Conservation (phyloP, 1,140 invertebrate species). For the Mizuhopecten yessoensis region DNA sequence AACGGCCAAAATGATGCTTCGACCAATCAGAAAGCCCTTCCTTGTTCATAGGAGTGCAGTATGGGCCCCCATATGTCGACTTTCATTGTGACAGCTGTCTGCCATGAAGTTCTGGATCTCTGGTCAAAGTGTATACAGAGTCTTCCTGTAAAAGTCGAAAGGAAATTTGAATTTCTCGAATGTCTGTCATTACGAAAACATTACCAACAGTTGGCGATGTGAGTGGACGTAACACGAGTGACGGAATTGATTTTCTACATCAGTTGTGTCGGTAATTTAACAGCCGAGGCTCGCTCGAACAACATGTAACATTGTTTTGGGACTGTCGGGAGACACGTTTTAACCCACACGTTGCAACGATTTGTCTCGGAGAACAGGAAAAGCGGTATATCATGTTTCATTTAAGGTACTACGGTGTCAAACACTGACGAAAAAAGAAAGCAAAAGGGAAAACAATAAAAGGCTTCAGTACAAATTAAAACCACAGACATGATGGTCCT, state of each 20-base stretch:
- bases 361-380: neutral
- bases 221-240: neutral
- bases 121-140: neutral
- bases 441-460: neutral
- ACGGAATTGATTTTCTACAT: neutral
- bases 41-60: neutral
- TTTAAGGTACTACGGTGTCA: neutral
- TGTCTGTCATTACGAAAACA: slow-evolving; percentile 21
- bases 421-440: neutral
- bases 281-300: neutral
- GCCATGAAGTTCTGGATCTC: neutral
- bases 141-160: neutral
- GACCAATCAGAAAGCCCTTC: neutral
- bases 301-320: neutral
- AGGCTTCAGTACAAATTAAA: slow-evolving; percentile 27
- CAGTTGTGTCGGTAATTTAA: neutral
- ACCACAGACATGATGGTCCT: neutral
- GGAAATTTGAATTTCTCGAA: slow-evolving; percentile 29
- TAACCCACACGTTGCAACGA: neutral
- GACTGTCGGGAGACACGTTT: neutral
- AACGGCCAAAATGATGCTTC: neutral
- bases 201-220: neutral
- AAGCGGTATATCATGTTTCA: neutral
- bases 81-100: neutral
- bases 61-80: neutral